Conservation (phyloP, 2,797 vertebrate genomes). For the Tinamus major region DNA sequence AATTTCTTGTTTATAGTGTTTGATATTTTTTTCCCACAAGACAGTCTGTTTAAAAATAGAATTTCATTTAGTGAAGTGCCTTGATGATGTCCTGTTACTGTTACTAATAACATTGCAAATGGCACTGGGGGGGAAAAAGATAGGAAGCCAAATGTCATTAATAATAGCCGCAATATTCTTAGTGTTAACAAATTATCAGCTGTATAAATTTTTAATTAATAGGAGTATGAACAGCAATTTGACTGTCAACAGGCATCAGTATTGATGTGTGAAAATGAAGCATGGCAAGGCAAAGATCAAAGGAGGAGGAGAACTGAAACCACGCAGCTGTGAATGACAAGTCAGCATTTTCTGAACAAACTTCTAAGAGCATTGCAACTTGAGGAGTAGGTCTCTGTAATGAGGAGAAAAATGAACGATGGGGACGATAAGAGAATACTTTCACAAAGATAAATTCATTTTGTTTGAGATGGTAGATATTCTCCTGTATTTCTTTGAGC, state of each 20-base stretch:
- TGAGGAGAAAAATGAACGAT: constrained; percentile 10
- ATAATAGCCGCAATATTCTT: constrained; percentile 68
- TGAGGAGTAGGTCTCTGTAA: constrained; percentile 3
- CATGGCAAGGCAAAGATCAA: constrained; percentile 46
- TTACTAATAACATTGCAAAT: constrained; percentile 63
- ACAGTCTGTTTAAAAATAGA: constrained; percentile 7
- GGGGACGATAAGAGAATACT: constrained; percentile 1
- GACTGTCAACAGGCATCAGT: constrained; percentile 74
- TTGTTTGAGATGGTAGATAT: constrained; percentile 29
- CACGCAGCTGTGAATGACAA: constrained; percentile 55
- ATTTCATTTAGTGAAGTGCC: constrained; percentile 46
- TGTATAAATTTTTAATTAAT: constrained; percentile 78
- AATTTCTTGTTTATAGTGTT: not conserved
- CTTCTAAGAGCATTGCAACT: constrained; percentile 36
- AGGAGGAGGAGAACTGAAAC: constrained; percentile 12
- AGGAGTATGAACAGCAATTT: constrained; percentile 65
- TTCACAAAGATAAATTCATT: constrained; percentile 51
- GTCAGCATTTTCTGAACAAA: constrained; percentile 58
- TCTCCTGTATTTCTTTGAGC: not conserved
- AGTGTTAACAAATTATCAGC: constrained; percentile 76
- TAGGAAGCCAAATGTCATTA: constrained; percentile 69
- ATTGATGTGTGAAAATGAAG: constrained; percentile 52
- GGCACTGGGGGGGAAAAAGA: constrained; percentile 51
- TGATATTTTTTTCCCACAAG: not conserved
- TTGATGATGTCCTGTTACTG: constrained; percentile 26